Conservation (phyloP, 2,888 invertebrate genomes). For the Agrilus biguttatus region DNA sequence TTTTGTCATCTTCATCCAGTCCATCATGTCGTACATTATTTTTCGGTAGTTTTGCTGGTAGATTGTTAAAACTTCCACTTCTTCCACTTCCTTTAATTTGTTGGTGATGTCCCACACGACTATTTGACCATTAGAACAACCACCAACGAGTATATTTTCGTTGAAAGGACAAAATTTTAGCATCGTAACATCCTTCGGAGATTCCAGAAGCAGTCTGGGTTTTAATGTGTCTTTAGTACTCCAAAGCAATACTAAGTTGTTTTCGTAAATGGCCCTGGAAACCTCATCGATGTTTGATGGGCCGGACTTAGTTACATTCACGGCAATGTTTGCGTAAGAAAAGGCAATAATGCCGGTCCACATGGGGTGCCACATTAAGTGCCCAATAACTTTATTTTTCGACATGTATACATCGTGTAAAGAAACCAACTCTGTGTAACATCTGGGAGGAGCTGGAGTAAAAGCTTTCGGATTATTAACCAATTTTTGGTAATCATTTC, state of each 20-base stretch:
- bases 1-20: slow-evolving; percentile 52
- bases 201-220: slow-evolving; percentile 54
- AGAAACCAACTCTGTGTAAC: slow-evolving; percentile 41
- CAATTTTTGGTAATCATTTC: slow-evolving; percentile 44
- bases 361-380: slow-evolving; percentile 55
- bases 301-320: slow-evolving; percentile 32
- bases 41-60: slow-evolving; percentile 47
- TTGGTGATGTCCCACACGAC: slow-evolving; percentile 55
- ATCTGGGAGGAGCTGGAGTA: slow-evolving; percentile 22
- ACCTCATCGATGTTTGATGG: slow-evolving; percentile 24
- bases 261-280: slow-evolving; percentile 37
- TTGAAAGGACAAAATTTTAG: slow-evolving; percentile 56
- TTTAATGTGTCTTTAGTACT: slow-evolving; percentile 54
- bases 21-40: slow-evolving; percentile 45
- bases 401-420: slow-evolving; percentile 50
- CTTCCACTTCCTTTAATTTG: slow-evolving; percentile 45
- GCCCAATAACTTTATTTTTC: slow-evolving; percentile 49
- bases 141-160: slow-evolving; percentile 55
- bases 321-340: slow-evolving; percentile 47
- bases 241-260: slow-evolving; percentile 60
- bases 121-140: slow-evolving; percentile 57
- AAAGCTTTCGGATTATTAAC: slow-evolving; percentile 15
- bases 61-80: slow-evolving; percentile 43
- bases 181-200: slow-evolving; percentile 48
- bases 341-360: slow-evolving; percentile 53